Conservation (phyloP, 2,888 invertebrate species). For the Ferdinandea cuprea region DNA sequence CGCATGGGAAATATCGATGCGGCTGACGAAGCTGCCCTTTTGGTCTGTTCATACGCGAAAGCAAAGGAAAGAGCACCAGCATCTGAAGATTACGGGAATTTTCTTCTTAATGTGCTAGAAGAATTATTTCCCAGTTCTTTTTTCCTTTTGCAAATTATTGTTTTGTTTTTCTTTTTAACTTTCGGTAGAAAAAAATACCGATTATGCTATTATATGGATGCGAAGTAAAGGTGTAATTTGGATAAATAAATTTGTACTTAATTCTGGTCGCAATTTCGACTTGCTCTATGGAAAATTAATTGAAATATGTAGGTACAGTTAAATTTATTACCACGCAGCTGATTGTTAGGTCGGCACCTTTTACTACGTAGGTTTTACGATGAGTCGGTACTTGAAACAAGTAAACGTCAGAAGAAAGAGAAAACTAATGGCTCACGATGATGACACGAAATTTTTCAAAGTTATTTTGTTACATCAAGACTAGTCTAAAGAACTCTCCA, state of each 20-base stretch:
- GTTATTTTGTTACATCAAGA: too few relatives aligned
- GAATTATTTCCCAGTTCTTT: conserved; percentile 64
- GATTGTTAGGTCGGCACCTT: not conserved
- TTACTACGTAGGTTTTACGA: not conserved
- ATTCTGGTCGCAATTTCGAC: conserved; percentile 51
- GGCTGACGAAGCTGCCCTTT: conserved; percentile 70
- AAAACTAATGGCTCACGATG: too few relatives aligned
- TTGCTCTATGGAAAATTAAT: conserved; percentile 45
- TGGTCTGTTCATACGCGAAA: conserved; percentile 46
- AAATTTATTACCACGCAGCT: conserved; percentile 47
- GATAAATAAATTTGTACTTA: conserved; percentile 72
- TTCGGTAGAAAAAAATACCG: conserved; percentile 26
- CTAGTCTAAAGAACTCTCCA: too few relatives aligned
- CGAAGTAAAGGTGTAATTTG: conserved; percentile 62
- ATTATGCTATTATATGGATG: conserved; percentile 24
- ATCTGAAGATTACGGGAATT: conserved; percentile 69
- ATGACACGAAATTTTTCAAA: too few relatives aligned
- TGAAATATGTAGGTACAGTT: conserved; percentile 60
- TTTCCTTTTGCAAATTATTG: conserved; percentile 57
- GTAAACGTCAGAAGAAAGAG: too few relatives aligned
- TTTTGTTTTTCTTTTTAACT: conserved; percentile 42
- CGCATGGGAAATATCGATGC: conserved; percentile 68
- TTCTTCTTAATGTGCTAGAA: conserved; percentile 71
- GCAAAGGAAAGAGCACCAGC: conserved; percentile 45
- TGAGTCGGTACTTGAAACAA: too few relatives aligned